phyloP scores from a whole-genome alignment of 2,888 invertebrate genomes.

The Himalopsyche tibetana region DNA sequence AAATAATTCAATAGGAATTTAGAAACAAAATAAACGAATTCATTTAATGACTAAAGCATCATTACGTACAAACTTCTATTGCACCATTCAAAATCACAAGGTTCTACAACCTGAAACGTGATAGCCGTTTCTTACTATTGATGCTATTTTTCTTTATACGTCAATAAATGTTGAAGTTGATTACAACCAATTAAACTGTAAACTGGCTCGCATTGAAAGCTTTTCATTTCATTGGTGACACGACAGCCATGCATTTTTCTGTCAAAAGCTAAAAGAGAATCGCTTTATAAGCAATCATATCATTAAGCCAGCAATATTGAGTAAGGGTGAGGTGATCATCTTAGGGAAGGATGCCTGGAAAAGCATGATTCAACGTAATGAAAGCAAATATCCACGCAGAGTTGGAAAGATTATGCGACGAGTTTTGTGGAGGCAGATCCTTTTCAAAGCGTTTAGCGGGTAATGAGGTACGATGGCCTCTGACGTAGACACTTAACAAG shows the following conservation, averaged over 20 bases:
- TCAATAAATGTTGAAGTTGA: too few species aligned
- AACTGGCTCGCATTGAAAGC: too few species aligned
- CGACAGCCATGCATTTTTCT: conserved; percentile 3
- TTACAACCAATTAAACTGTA: too few species aligned
- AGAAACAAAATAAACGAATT: too few species aligned
- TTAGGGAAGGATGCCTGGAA: conserved; percentile 36
- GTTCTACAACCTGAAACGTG: too few species aligned
- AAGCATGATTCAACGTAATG: conserved; percentile 54
- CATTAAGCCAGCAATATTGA: conserved; percentile 29
- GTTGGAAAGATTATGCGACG: conserved; percentile 53
- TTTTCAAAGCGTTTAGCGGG: conserved; percentile 58
- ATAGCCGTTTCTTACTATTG: too few species aligned
- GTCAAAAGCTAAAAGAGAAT: conserved; percentile 9
- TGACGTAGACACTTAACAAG: conserved; percentile 40
- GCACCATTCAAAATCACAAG: too few species aligned
- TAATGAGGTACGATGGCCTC: conserved; percentile 51
- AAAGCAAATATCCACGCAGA: conserved; percentile 54
- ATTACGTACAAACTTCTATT: too few species aligned
- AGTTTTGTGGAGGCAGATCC: conserved; percentile 55
- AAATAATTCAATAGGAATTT: too few species aligned
- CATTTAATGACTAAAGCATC: too few species aligned
- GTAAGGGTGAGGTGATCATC: conserved; percentile 13
- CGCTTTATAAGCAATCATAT: conserved; percentile 36
- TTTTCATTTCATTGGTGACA: background rate
- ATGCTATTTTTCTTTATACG: too few species aligned